These are phyloP conservation scores for Pycnonotus jocosus DNA, from an alignment of 2,113 vertebrate genomes.

Conservation along the genomic window DNA sequence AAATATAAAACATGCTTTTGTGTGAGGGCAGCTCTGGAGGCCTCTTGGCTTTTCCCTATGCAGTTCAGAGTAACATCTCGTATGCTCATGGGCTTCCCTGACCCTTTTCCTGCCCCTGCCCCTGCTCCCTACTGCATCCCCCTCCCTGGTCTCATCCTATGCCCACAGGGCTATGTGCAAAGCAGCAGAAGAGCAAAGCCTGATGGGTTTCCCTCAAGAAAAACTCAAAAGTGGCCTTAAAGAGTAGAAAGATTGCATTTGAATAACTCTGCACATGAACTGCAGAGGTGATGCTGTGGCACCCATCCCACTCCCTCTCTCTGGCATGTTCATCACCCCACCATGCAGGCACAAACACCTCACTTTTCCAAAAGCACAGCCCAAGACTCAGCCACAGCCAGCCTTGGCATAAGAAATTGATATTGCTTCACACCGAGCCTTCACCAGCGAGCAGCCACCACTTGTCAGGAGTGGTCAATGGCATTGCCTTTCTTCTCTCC, in stretches of 20 bases:
- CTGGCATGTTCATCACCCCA: accelerated
- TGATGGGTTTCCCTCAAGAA: background rate
- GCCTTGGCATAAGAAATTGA: accelerated
- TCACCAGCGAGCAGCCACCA: accelerated
- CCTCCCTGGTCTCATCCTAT: accelerated
- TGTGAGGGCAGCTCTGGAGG: background rate
- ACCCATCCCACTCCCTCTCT: background rate
- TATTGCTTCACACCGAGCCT: accelerated
- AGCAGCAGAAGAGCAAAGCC: background rate
- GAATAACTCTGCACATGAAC: accelerated
- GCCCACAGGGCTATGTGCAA: background rate
- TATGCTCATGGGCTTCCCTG: background rate
- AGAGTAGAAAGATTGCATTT: background rate
- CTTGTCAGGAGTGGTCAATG: background rate
- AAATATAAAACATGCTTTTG: background rate
- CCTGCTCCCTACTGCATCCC: background rate
- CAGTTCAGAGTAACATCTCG: accelerated
- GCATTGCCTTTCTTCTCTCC: accelerated
- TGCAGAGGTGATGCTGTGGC: background rate
- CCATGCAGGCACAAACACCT: accelerated
- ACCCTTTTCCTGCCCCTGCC: background rate
- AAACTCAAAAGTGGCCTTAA: background rate
- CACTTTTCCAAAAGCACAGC: background rate
- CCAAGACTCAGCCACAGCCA: background rate
- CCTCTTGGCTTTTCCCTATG: background rate